Evolutionary conservation across 64 coral and sea anemone genomes (phyloP).

Genomic region (Montipora efflorescens): DNA sequence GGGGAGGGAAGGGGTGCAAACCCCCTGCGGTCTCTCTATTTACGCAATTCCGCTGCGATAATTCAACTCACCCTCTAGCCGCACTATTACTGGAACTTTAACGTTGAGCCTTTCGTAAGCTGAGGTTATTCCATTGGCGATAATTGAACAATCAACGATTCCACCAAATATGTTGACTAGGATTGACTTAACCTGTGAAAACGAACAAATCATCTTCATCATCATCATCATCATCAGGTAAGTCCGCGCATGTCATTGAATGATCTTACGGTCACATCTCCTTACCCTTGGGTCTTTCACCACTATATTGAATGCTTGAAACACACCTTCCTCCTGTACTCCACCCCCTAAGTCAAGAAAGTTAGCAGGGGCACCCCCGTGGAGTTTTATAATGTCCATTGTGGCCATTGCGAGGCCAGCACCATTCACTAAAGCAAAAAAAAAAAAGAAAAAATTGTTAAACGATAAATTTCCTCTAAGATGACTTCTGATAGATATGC

Average conservation of each 20-base stretch:
- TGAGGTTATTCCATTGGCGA: slow-evolving; percentile 88
- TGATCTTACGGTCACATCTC: no score
- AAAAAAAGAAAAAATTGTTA: background rate
- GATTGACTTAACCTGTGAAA: slow-evolving; percentile 87
- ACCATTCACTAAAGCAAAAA: slow-evolving; percentile 80
- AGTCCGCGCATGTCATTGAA: no score
- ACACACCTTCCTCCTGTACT: slow-evolving; percentile 89
- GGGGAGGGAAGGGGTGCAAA: no score
- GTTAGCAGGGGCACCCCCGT: slow-evolving; percentile 89
- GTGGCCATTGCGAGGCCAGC: slow-evolving; percentile 99
- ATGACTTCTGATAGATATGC: background rate
- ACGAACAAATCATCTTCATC: background rate
- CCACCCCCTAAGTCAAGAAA: slow-evolving; percentile 97
- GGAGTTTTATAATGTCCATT: slow-evolving; percentile 96
- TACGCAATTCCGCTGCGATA: background rate
- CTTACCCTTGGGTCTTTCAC: slow-evolving; percentile 70
- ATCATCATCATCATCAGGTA: background rate
- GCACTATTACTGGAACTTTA: slow-evolving; percentile 80
- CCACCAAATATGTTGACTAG: slow-evolving; percentile 98
- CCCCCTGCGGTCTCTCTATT: no score
- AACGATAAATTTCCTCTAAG: background rate
- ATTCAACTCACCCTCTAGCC: slow-evolving; percentile 78
- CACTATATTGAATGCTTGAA: slow-evolving; percentile 96
- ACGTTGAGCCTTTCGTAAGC: slow-evolving; percentile 92
- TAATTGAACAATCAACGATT: slow-evolving; percentile 91